Percentiles rank a stretch among this genome's conserved stretches.
Evolutionary conservation across 2,113 vertebrate genomes (phyloP).

Genomic region (Tonatia bakeri): DNA sequence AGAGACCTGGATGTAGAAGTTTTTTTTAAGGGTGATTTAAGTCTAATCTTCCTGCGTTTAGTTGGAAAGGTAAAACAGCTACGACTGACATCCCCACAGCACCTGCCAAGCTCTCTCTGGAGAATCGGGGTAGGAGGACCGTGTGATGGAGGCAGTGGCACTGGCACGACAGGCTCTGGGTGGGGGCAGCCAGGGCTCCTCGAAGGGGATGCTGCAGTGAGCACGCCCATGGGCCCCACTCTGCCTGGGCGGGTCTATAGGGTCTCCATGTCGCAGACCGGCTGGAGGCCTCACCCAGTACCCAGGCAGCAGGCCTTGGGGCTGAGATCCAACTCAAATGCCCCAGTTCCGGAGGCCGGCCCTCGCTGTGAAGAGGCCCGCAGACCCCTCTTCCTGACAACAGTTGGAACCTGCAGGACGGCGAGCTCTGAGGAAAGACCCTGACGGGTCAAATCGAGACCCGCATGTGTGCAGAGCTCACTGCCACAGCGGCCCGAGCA

Average conservation of each 20-base stretch:
- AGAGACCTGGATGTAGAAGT: background rate
- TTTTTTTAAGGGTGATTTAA: background rate
- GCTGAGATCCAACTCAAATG: background rate
- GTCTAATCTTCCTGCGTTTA: too few species aligned
- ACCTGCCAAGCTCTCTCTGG: background rate
- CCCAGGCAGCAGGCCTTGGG: fast-evolving
- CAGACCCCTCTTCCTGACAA: fast-evolving
- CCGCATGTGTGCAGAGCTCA: fast-evolving
- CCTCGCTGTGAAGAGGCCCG: fast-evolving
- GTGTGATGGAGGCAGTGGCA: too few species aligned
- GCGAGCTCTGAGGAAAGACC: background rate
- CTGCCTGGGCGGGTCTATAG: fast-evolving
- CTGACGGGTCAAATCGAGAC: fast-evolving
- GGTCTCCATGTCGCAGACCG: fast-evolving
- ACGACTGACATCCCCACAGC: fast-evolving
- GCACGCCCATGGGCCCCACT: fast-evolving
- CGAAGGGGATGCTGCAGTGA: fast-evolving
- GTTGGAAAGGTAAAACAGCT: background rate
- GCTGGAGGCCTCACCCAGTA: background rate
- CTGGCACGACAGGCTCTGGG: fast-evolving
- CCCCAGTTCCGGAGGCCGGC: background rate
- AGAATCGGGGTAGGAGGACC: background rate
- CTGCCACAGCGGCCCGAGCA: too few species aligned
- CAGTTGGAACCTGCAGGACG: background rate
- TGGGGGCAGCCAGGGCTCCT: background rate